Evolutionary conservation across 2,113 vertebrate species (phyloP).

Genomic region (Cathartes aura): DNA sequence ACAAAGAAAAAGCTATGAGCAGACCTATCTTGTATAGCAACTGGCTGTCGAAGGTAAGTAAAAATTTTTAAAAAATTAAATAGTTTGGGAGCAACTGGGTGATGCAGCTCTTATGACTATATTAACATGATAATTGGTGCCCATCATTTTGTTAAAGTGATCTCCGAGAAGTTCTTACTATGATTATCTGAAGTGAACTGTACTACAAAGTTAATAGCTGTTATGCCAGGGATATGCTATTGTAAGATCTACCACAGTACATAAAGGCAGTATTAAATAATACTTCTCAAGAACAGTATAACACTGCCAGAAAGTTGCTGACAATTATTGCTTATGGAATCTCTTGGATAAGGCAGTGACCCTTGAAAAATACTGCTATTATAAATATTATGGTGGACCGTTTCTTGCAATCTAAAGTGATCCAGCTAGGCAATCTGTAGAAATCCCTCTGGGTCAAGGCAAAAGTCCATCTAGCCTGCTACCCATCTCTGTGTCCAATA

Average conservation of each 20-base stretch:
- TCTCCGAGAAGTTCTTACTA: neutral
- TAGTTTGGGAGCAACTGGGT: neutral
- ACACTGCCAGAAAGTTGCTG: neutral
- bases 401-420: neutral
- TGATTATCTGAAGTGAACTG: neutral
- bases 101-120: neutral
- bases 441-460: neutral
- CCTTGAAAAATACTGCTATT: neutral
- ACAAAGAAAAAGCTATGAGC: constrained; percentile 91
- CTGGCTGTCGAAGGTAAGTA: constrained; percentile 95
- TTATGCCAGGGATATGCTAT: neutral
- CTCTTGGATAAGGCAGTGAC: neutral
- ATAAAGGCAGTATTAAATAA: neutral
- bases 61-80: neutral
- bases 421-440: neutral
- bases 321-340: neutral
- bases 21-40: constrained; percentile 98
- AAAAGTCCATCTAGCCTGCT: neutral
- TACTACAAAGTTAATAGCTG: neutral
- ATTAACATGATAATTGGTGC: rapidly evolving
- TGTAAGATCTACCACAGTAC: neutral
- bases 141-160: neutral
- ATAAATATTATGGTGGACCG: neutral
- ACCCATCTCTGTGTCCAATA: neutral
- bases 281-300: neutral